Evolutionary conservation across 2,888 invertebrate species (phyloP).

Genomic region (Syritta pipiens): DNA sequence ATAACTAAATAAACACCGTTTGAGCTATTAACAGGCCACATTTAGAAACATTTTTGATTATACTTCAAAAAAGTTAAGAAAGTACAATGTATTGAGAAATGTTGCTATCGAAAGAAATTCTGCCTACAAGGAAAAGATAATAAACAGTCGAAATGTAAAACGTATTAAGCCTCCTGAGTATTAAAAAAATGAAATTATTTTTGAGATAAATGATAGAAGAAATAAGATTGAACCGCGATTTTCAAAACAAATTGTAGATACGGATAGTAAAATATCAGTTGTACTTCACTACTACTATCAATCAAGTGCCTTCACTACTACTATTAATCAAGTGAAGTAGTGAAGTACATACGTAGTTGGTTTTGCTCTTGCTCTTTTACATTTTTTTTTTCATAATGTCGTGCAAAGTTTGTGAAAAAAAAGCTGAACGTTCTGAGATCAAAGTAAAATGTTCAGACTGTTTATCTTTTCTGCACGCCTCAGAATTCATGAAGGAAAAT

Average conservation of each 20-base stretch:
- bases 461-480: neutral
- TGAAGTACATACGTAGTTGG: no score
- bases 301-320: no score
- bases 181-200: neutral
- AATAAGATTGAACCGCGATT: conserved; percentile 4
- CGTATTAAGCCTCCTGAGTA: neutral
- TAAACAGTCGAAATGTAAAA: neutral
- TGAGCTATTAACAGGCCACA: no score
- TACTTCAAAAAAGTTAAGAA: conserved; percentile 22
- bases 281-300: no score
- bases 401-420: neutral
- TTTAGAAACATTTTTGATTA: no score
- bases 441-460: neutral
- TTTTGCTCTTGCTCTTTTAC: neutral
- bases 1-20: no score
- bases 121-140: neutral
- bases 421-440: neutral
- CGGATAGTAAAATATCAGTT: neutral
- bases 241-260: neutral
- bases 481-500: neutral
- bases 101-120: neutral
- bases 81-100: neutral
- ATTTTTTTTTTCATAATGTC: neutral
- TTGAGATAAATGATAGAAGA: neutral
- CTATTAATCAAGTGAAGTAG: no score